phyloP scores from a whole-genome alignment of 2,113 vertebrate genomes.

The cattle (Bos taurus) region ARS-UCD2.0 NC_037355.1:32897001-32897500 shows the following conservation, averaged over 20 bases:
- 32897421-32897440: neutral
- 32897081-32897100: neutral
- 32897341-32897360: neutral
- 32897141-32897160: neutral
- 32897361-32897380: neutral
- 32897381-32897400: neutral
- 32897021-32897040: neutral
- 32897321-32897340: neutral
- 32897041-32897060: neutral
- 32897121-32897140: too few relatives aligned
- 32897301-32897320: neutral
- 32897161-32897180: neutral
- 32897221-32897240: neutral
- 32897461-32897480: neutral
- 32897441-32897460: neutral
- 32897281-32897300: neutral
- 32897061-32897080: neutral
- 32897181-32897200: neutral
- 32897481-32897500: neutral
- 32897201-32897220: neutral
- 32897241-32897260: neutral
- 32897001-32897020: neutral
- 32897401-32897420: neutral
- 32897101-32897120: neutral
- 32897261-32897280: neutral